These are phyloP conservation scores for Patagioenas fasciata DNA, from an alignment of 2,113 vertebrate genomes.

Conservation along the genomic window DNA sequence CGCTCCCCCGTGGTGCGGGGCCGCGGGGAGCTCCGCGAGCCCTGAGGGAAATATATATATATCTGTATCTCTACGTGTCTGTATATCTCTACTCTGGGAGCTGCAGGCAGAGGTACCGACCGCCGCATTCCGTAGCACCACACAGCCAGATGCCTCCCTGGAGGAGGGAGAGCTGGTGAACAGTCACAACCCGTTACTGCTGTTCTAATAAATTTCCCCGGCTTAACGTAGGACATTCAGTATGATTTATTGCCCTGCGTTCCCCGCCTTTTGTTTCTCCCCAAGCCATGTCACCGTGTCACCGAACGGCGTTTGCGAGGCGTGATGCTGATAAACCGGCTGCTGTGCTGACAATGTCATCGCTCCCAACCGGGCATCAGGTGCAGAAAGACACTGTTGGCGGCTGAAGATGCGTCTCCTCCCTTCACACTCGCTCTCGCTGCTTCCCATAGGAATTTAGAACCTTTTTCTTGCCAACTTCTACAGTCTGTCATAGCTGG, in stretches of 20 bases:
- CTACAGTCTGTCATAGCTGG: not conserved
- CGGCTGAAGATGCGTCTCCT: not conserved
- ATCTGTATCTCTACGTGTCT: rapidly evolving
- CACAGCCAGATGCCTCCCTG: not conserved
- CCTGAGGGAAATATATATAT: not conserved
- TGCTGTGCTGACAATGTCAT: not conserved
- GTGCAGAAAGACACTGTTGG: not conserved
- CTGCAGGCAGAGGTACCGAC: not conserved
- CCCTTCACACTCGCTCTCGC: rapidly evolving
- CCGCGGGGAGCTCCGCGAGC: not conserved
- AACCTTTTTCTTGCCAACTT: not conserved
- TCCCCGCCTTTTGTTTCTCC: not conserved
- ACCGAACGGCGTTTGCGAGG: not conserved
- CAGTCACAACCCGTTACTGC: not conserved
- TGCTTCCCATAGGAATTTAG: not conserved
- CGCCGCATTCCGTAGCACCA: not conserved
- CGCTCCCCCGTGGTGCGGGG: not conserved
- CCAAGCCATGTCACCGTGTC: not conserved
- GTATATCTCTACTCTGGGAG: not conserved
- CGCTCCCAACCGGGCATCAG: not conserved
- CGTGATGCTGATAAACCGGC: not conserved
- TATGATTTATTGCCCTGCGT: not conserved
- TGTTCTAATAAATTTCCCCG: not conserved
- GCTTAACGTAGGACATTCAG: not conserved
- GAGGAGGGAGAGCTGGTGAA: not conserved